Base-by-base conservation (phyloP, 1,140 invertebrate genomes). In the Leptoteleia sp. region DNA sequence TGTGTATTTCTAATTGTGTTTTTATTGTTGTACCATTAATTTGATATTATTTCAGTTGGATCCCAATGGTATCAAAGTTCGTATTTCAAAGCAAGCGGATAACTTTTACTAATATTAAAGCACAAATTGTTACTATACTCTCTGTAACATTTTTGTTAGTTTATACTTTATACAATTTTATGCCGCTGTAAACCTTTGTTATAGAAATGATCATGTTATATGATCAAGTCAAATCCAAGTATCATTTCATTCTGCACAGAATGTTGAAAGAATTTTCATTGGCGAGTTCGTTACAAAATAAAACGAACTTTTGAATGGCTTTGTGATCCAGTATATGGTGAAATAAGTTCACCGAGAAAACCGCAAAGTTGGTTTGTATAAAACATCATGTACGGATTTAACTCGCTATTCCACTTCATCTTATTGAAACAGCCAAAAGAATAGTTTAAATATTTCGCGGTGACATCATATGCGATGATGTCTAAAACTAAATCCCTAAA, bases 1-100 rank as follows among this genome's bases (percentile, higher is more conserved):
- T 29, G 9, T 64, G 50, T 57, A 70, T 76, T 76, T 76, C 70
- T 62, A 62, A 67, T 57, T 33, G n/a, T 50, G 40, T 67, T 68
- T 73, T 67, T 72, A 73, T 55, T 9, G 33, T 50, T 4, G 52
- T 19, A 8, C 62, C 43, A 61, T 76, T 54, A 62, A 68, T 65
- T 65, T 61, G 37, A 55, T 55, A 4, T 35, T 27, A 40, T 40
- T 57, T 50, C 11, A 7, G 6, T 12, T 25, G 7, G 2, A n/a
- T n/a, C n/a, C n/a, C 6, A 9, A 13, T 22, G 6, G 15, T 16
- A 47, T 47, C 4, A 9, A 47, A 47, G 31, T 11, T 47, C 8
- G 1, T 11, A 15, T 12, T 15, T 47, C 31, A 31, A 47, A n/a
- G 9, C 25, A 13, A 29, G 35, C n/a, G n/a, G n/a, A n/a, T n/a